phyloP scores from a whole-genome alignment of 2,888 invertebrate genomes.

The Sphaeridia pumilis region DNA sequence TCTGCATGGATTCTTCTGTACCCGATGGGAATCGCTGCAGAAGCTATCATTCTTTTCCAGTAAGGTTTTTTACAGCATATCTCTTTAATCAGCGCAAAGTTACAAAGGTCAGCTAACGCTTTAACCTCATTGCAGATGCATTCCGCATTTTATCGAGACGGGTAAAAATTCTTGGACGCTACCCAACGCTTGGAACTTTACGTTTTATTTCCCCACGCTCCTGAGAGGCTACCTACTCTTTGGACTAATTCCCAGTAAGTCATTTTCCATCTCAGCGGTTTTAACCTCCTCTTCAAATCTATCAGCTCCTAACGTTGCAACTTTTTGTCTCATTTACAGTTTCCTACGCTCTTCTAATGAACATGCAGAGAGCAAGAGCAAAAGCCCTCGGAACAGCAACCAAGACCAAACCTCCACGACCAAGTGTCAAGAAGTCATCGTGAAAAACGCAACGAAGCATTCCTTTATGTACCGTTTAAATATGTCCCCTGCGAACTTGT shows the following conservation, averaged over 20 bases:
- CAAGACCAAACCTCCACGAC: not conserved
- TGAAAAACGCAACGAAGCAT: too few species aligned
- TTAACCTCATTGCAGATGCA: conserved; percentile 54
- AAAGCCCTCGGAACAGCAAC: conserved; percentile 38
- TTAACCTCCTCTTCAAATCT: conserved; percentile 3
- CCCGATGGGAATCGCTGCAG: conserved; percentile 77
- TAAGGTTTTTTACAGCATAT: conserved; percentile 25
- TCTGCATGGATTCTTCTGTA: conserved; percentile 85
- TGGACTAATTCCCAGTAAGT: conserved; percentile 57
- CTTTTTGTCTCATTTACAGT: conserved; percentile 40
- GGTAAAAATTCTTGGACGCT: conserved; percentile 58
- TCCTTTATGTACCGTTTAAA: too few species aligned
- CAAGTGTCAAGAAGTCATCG: not conserved
- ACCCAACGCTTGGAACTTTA: conserved; percentile 74
- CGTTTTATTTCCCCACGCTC: conserved; percentile 71
- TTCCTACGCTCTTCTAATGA: conserved; percentile 63
- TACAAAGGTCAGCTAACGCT: too few species aligned
- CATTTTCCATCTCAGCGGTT: not conserved
- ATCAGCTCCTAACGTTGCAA: too few species aligned
- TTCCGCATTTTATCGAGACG: conserved; percentile 81
- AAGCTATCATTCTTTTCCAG: conserved; percentile 62
- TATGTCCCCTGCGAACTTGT: too few species aligned
- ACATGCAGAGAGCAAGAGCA: conserved; percentile 65
- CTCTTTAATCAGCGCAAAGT: too few species aligned
- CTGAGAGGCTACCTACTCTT: conserved; percentile 65